phyloP scores from a whole-genome alignment of 2,888 invertebrate genomes.

The Subacronicta megacephala region DNA sequence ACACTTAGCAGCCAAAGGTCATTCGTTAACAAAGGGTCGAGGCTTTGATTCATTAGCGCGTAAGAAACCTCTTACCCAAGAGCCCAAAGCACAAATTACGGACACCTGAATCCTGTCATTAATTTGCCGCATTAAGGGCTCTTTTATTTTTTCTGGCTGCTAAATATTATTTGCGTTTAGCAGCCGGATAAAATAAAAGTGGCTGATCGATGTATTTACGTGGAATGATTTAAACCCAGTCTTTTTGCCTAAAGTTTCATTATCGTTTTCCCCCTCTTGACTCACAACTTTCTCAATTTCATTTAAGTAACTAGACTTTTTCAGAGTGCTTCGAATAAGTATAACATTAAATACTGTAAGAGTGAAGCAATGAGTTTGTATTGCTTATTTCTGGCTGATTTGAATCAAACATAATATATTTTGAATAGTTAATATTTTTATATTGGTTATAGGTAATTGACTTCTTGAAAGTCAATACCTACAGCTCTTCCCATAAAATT shows the following conservation, averaged over 20 bases:
- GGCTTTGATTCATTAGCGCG: conserved; percentile 25
- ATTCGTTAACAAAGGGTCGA: conserved; percentile 10
- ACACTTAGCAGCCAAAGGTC: conserved; percentile 1
- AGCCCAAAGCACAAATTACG: conserved; percentile 23
- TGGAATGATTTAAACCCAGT: conserved; percentile 1
- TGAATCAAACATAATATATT: too few species aligned
- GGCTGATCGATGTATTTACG: conserved; percentile 10
- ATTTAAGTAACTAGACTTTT: neutral
- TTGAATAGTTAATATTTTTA: too few species aligned
- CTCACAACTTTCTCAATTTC: neutral
- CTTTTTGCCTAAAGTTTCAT: conserved; percentile 8
- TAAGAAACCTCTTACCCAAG: conserved; percentile 6
- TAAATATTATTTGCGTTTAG: too few species aligned
- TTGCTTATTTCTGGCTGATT: too few species aligned
- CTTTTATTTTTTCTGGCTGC: neutral
- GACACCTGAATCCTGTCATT: conserved; percentile 29
- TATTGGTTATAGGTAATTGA: too few species aligned
- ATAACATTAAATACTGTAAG: too few species aligned
- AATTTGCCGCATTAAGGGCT: conserved; percentile 7
- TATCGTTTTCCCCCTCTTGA: neutral
- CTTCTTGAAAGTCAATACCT: too few species aligned
- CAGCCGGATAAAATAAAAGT: too few species aligned
- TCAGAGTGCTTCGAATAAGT: too few species aligned
- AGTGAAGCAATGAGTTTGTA: too few species aligned
- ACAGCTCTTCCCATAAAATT: too few species aligned